Base-by-base conservation (phyloP, 2,113 vertebrate genomes). In the Perca schrenkii region DNA sequence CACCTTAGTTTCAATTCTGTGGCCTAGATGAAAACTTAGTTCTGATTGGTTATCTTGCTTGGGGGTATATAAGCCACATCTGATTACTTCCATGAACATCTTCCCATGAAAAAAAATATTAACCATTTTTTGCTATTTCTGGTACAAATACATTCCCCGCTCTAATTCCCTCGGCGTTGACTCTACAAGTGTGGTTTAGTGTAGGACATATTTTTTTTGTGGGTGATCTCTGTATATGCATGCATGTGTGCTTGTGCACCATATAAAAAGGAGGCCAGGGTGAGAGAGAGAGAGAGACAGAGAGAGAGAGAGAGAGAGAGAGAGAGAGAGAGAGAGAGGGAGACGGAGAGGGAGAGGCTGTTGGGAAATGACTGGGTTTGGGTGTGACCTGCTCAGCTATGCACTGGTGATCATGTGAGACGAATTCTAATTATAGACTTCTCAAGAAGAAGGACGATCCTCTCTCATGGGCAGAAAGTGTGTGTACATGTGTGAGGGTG, bases 321-420 rank as follows among this genome's bases (percentile, higher is more conserved):
- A 54, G 43, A 31, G 46, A 50, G 64, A 31, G 64, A 66, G 64
- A 49, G 64, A 77, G n/a, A n/a, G 73, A 71, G 54, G 47, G 58
- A 80, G 80, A 52, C n/a, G n/a, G n/a, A n/a, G 73, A 71, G 54
- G 47, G 58, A 80, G 80, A 52, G 82, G 56, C 83, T 91, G 90
- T 79, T 90, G 75, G 86, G 86, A 93, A 91, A 92, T 88, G 90
- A 89, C 90, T 91, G 58, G 85, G 78, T 92, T 94, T 94, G 93
- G 93, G 91, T 94, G 90, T 91, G 92, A 93, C 90, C 93, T 88
- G 73, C 86, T 93, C 84, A 89, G 90, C 91, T 92, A 93, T 92
- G 94, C 89, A 79, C 87, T 92, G 92, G 88, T 89, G 94, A 94
- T 95, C 95, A 95, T 95, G 94, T 95, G 94, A 95, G 94, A 95